A percentile compares a stretch with the other conserved stretches of the same genome.
Evolutionary conservation across 2,113 vertebrate genomes (phyloP).

Genomic region (Bambusicola thoracicus): DNA sequence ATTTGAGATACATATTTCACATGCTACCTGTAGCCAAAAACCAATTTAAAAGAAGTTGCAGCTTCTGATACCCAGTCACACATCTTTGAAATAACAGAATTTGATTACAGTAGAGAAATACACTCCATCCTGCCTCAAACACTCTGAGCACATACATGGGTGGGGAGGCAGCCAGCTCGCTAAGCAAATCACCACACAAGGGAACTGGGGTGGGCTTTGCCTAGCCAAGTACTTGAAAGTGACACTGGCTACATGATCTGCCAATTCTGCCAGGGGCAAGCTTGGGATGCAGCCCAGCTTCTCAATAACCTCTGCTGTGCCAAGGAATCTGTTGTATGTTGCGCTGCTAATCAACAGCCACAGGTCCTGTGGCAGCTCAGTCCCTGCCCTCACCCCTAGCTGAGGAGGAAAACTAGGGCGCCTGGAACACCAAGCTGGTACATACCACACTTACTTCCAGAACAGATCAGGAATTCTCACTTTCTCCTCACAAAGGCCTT

Average conservation of each 20-base stretch:
- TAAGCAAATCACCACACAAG: neutral
- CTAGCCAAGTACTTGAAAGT: slow-evolving; percentile 19
- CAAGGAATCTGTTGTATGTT: slow-evolving; percentile 4
- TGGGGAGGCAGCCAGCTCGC: neutral
- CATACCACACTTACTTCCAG: neutral
- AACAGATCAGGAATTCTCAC: neutral
- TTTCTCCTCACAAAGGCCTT: neutral
- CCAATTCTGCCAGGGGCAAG: slow-evolving; percentile 26
- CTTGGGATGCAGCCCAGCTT: slow-evolving; percentile 21
- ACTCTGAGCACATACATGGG: rapidly evolving
- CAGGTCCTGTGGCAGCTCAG: neutral
- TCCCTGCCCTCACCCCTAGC: neutral
- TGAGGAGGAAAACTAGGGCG: neutral
- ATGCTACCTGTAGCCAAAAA: neutral
- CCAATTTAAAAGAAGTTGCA: neutral
- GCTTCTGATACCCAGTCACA: neutral
- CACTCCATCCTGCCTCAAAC: neutral
- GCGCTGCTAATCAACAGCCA: neutral
- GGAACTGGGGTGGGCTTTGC: neutral
- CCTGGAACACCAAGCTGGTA: neutral
- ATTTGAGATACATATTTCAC: neutral
- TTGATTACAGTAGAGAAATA: neutral
- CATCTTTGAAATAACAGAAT: neutral
- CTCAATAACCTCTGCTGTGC: neutral
- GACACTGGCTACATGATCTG: neutral